Conservation (phyloP, 2,113 vertebrate genomes). For the Scatophagus argus region DNA sequence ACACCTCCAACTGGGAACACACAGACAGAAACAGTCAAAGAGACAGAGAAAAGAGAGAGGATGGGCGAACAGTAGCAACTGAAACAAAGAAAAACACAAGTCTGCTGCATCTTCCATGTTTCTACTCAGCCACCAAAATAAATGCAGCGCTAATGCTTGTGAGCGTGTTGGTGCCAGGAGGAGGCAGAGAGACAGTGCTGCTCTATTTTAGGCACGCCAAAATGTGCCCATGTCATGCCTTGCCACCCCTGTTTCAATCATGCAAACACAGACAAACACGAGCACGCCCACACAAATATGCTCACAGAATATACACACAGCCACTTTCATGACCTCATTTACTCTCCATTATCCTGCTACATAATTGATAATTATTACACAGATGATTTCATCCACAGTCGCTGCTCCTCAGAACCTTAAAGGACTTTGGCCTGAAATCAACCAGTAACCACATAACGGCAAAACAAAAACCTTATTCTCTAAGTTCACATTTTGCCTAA, state of each 20-base stretch:
- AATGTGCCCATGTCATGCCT: constrained; percentile 45
- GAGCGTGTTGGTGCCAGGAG: constrained; percentile 27
- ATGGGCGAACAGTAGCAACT: background rate
- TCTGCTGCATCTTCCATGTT: background rate
- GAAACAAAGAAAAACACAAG: background rate
- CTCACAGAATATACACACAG: constrained; percentile 10
- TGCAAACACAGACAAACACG: constrained; percentile 22
- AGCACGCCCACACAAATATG: constrained; percentile 9
- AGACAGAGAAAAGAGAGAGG: background rate
- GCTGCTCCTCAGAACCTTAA: background rate
- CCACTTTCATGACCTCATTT: constrained; percentile 16
- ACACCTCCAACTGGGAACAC: constrained; percentile 88
- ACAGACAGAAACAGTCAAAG: too few relatives aligned
- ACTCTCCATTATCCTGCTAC: constrained; percentile 22
- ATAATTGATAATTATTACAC: constrained; percentile 36
- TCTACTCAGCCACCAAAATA: constrained; percentile 8
- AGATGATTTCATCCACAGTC: constrained; percentile 23
- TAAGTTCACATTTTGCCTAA: constrained; percentile 16
- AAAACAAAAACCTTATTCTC: background rate
- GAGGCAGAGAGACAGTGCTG: constrained; percentile 24
- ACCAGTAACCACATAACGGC: background rate
- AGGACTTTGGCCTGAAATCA: background rate
- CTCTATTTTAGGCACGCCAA: constrained; percentile 61
- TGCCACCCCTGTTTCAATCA: constrained; percentile 50
- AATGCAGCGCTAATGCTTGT: constrained; percentile 8